These are phyloP conservation scores for Pocillopora verrucosa DNA, from an alignment of 64 coral and sea anemone genomes.

Conservation along the genomic window DNA sequence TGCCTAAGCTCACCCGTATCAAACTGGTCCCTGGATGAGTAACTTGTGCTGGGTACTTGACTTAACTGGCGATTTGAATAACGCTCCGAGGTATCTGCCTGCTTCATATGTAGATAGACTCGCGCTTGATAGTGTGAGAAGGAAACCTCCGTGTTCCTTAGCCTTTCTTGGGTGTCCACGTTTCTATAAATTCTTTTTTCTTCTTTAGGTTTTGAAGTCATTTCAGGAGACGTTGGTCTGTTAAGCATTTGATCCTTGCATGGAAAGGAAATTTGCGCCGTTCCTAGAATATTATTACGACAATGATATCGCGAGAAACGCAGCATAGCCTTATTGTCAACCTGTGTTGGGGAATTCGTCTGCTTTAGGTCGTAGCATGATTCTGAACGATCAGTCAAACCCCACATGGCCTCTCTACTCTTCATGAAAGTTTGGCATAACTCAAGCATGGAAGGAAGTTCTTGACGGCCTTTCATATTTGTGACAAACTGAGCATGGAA, in stretches of 20 bases:
- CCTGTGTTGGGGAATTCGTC: not conserved
- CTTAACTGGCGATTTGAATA: not conserved
- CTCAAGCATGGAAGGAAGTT: not conserved
- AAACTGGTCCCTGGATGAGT: not conserved
- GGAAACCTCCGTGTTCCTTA: too few species aligned
- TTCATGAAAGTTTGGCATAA: not conserved
- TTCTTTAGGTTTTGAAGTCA: not conserved
- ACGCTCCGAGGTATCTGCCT: too few species aligned
- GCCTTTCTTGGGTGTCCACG: not conserved
- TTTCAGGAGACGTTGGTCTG: not conserved
- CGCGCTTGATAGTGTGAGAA: not conserved
- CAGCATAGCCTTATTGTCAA: too few species aligned
- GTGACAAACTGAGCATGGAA: too few species aligned
- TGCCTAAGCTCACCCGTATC: not conserved
- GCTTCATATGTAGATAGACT: too few species aligned
- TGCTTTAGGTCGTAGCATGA: not conserved
- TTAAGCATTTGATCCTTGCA: too few species aligned
- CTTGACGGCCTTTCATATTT: not conserved
- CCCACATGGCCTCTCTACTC: not conserved
- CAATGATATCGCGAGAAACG: too few species aligned
- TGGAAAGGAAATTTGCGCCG: too few species aligned
- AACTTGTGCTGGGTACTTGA: not conserved
- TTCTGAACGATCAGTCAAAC: not conserved
- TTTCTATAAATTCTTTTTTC: not conserved
- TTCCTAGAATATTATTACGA: too few species aligned